Percentiles rank a stretch among this genome's conserved stretches.
Evolutionary conservation across 2,797 vertebrate species (phyloP).

Genomic region (Fringilla coelebs): DNA sequence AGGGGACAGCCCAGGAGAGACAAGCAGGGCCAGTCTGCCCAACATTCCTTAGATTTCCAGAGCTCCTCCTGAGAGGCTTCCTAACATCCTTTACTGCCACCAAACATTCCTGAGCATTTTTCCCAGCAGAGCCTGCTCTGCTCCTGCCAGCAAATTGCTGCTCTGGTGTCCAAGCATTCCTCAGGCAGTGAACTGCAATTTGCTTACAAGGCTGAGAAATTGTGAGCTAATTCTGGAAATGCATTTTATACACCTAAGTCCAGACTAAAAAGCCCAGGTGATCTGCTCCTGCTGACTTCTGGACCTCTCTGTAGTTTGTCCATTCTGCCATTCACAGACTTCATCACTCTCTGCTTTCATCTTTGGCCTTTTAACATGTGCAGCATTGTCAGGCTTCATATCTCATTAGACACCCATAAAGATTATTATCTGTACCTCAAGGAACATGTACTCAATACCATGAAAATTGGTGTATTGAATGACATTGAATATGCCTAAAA

Average conservation of each 20-base stretch:
- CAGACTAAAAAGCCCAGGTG: neutral
- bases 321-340: neutral
- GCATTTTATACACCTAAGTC: neutral
- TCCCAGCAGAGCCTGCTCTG: neutral
- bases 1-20: neutral
- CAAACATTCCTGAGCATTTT: neutral
- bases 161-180: neutral
- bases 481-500: neutral
- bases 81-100: neutral
- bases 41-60: neutral
- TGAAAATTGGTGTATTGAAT: neutral
- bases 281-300: neutral
- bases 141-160: neutral
- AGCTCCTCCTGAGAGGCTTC: neutral
- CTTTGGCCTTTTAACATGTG: neutral
- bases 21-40: neutral
- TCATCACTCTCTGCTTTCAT: neutral
- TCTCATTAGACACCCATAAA: neutral
- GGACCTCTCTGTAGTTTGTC: neutral
- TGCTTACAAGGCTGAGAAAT: neutral
- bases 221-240: neutral
- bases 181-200: neutral
- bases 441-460: neutral
- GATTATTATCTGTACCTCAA: neutral
- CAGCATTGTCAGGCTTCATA: neutral